A percentile compares a stretch with the other conserved stretches of the same genome.
Evolutionary conservation across 2,888 invertebrate species (phyloP).

Genomic region (Polymixis flavicincta): DNA sequence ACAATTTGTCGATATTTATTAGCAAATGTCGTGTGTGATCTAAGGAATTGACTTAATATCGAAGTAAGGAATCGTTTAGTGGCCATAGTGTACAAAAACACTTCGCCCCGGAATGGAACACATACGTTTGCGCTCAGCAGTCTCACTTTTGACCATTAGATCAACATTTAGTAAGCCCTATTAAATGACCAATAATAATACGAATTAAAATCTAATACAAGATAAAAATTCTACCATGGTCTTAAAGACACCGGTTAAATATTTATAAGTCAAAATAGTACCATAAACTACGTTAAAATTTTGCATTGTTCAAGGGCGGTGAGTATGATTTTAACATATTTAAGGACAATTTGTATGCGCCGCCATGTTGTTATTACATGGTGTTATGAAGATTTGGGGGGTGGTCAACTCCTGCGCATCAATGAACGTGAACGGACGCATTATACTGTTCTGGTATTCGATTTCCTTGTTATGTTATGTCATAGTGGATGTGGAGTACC

Average conservation of each 20-base stretch:
- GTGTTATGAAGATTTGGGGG: constrained; percentile 55
- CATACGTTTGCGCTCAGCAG: too few species aligned
- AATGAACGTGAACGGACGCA: constrained; percentile 22
- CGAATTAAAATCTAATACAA: background rate
- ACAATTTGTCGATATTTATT: too few species aligned
- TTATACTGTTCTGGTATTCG: constrained; percentile 24
- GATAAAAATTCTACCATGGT: constrained; percentile 40
- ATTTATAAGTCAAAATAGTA: constrained; percentile 52
- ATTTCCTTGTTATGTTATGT: constrained; percentile 54
- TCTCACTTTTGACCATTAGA: too few species aligned
- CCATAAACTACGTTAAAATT: constrained; percentile 42
- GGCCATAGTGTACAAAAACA: too few species aligned
- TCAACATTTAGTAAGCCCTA: background rate
- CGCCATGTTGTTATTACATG: constrained; percentile 40
- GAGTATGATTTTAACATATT: constrained; percentile 33
- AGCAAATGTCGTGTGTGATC: too few species aligned
- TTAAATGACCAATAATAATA: constrained; percentile 12
- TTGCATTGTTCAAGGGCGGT: constrained; percentile 52
- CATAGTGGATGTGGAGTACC: constrained; percentile 39
- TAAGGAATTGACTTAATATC: too few species aligned
- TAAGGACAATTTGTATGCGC: constrained; percentile 52
- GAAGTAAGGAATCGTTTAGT: too few species aligned
- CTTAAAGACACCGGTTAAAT: constrained; percentile 40
- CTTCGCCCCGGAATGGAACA: too few species aligned
- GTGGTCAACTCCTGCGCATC: constrained; percentile 44